A percentile compares a stretch with the other conserved stretches of the same genome.
These are phyloP conservation scores for Microctonus hyperodae DNA, from an alignment of 2,888 invertebrate genomes.

Conservation along the genomic window DNA sequence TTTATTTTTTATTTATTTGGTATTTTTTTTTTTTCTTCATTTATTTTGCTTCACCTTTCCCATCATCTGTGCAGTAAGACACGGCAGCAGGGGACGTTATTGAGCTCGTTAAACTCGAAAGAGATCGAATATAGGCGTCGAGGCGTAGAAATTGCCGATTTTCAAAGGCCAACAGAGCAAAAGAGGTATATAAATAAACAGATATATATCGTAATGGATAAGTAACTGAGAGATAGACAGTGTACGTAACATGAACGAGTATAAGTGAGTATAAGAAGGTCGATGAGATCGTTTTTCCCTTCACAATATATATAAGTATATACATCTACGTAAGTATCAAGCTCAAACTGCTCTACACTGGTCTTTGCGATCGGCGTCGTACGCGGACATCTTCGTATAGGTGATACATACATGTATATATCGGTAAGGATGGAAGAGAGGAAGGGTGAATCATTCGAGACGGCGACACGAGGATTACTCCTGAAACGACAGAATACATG, in stretches of 20 bases:
- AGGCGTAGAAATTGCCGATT: constrained; percentile 2
- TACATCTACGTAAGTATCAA: too few species aligned
- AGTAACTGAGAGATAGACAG: not conserved
- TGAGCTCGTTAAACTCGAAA: constrained; percentile 18
- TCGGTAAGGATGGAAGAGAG: not conserved
- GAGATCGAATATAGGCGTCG: constrained; percentile 7
- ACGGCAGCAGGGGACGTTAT: not conserved
- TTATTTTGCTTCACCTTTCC: not conserved
- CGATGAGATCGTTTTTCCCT: constrained; percentile 1
- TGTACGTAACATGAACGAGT: not conserved
- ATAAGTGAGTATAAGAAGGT: constrained; percentile 2
- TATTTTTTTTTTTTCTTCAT: constrained; percentile 15
- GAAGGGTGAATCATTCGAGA: constrained; percentile 21
- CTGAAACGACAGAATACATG: constrained; percentile 40
- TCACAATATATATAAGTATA: too few species aligned
- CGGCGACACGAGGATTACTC: constrained; percentile 39
- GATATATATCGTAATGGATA: not conserved
- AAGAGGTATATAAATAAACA: not conserved
- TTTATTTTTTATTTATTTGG: not conserved
- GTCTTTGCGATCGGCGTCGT: not conserved
- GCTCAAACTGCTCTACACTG: not conserved
- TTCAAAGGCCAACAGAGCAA: not conserved
- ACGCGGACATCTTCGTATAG: not conserved
- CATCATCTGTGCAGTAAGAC: not conserved
- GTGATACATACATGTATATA: not conserved